These are phyloP conservation scores for Drosophila maculinotata DNA, from an alignment of 2,888 invertebrate genomes.

Conservation along the genomic window DNA sequence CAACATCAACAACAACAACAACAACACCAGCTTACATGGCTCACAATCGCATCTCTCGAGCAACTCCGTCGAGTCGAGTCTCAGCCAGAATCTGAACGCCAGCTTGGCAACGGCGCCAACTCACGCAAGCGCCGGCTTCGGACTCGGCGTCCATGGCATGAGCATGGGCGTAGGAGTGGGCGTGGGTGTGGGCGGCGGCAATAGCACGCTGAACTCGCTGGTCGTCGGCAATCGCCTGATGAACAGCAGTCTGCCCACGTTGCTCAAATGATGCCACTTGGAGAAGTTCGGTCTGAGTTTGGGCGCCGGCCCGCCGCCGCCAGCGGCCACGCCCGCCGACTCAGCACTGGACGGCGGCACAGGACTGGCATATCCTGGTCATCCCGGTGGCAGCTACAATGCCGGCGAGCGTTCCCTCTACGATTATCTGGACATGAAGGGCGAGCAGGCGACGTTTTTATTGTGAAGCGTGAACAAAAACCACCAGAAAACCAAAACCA, in stretches of 20 bases:
- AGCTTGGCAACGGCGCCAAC: slow-evolving; percentile 72
- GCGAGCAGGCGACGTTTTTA: slow-evolving; percentile 73
- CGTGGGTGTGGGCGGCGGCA: slow-evolving; percentile 78
- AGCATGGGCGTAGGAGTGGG: slow-evolving; percentile 75
- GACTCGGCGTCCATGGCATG: slow-evolving; percentile 75
- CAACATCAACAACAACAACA: slow-evolving; percentile 32
- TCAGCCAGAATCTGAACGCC: slow-evolving; percentile 75
- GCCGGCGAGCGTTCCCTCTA: slow-evolving; percentile 65
- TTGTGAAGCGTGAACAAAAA: slow-evolving; percentile 70
- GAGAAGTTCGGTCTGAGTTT: slow-evolving; percentile 78
- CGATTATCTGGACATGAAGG: slow-evolving; percentile 72
- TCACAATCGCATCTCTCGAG: slow-evolving; percentile 59
- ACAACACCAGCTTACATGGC: slow-evolving; percentile 49
- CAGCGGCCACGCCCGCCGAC: slow-evolving; percentile 62
- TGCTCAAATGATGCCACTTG: slow-evolving; percentile 83
- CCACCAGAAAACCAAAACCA: slow-evolving; percentile 60
- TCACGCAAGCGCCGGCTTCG: slow-evolving; percentile 72
- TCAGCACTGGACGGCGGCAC: slow-evolving; percentile 41
- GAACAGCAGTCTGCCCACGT: slow-evolving; percentile 81
- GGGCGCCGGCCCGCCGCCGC: slow-evolving; percentile 69
- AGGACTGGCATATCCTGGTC: slow-evolving; percentile 40
- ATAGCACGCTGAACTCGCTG: slow-evolving; percentile 78
- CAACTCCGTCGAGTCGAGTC: slow-evolving; percentile 55
- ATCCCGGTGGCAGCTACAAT: slow-evolving; percentile 49
- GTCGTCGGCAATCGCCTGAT: slow-evolving; percentile 83